Conservation (phyloP, 2,113 vertebrate species). For the Suncus etruscus region DNA sequence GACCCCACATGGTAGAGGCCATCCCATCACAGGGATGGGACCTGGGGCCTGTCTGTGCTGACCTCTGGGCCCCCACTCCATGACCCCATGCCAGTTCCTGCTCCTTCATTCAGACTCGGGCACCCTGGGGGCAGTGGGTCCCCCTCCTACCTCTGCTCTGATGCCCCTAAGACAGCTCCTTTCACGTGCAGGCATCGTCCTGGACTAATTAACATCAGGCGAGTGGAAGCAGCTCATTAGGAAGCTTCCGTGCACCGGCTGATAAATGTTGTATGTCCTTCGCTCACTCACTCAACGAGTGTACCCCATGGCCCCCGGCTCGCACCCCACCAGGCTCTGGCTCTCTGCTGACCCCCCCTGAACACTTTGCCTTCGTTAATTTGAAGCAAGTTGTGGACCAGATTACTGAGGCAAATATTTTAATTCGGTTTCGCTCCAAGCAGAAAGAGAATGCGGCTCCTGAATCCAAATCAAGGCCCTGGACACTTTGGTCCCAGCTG, state of each 20-base stretch:
- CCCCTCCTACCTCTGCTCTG: constrained; percentile 87
- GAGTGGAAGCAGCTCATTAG: constrained; percentile 94
- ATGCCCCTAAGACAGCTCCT: constrained; percentile 91
- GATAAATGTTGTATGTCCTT: constrained; percentile 90
- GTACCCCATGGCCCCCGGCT: constrained; percentile 31
- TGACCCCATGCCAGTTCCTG: too few species aligned
- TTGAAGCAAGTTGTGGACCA: constrained; percentile 76
- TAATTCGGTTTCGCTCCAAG: constrained; percentile 72
- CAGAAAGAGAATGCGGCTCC: constrained; percentile 72
- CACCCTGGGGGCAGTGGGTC: too few species aligned
- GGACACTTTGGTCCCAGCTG: constrained; percentile 57
- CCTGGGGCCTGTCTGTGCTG: too few species aligned
- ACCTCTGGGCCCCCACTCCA: too few species aligned
- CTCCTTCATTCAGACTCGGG: too few species aligned
- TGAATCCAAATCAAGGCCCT: constrained; percentile 63
- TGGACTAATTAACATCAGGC: constrained; percentile 93
- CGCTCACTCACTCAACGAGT: constrained; percentile 72
- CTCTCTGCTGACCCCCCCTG: constrained; percentile 72
- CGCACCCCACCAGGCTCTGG: background rate
- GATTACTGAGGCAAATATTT: constrained; percentile 79
- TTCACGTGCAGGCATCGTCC: constrained; percentile 91
- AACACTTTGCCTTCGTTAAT: constrained; percentile 77
- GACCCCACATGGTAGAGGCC: too few species aligned
- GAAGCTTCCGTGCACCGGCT: constrained; percentile 91
- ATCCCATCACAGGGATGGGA: too few species aligned